These are phyloP conservation scores for Montipora cactus DNA, from an alignment of 64 coral and sea anemone species.

Conservation along the genomic window DNA sequence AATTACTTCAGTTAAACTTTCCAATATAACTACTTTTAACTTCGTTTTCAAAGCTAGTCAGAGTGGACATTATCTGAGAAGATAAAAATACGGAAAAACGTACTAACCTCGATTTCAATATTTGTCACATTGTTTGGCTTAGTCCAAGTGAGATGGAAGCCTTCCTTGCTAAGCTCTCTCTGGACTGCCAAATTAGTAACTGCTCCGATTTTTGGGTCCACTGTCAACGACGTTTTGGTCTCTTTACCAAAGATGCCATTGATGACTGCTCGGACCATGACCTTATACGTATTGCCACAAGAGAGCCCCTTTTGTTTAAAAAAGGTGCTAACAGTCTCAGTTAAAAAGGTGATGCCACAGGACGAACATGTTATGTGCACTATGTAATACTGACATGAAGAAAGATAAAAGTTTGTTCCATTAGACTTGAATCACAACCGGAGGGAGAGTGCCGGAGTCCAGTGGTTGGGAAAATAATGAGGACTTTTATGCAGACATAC, in stretches of 20 bases:
- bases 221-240: not conserved
- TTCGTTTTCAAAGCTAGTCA: too few species aligned
- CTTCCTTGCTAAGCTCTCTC: not conserved
- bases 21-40: too few species aligned
- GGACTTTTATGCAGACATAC: too few species aligned
- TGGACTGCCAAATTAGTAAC: conserved; percentile 1
- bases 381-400: not conserved
- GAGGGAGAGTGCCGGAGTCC: too few species aligned
- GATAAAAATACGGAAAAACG: not conserved
- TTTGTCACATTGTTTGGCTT: not conserved
- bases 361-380: not conserved
- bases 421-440: too few species aligned
- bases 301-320: not conserved
- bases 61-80: not conserved
- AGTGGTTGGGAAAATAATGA: too few species aligned
- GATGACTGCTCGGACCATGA: not conserved
- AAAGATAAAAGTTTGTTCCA: not conserved
- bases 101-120: not conserved
- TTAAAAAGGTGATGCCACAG: not conserved
- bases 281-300: not conserved
- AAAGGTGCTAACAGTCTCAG: too few species aligned
- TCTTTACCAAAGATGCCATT: not conserved
- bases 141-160: not conserved
- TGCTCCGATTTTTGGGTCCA: not conserved
- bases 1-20: too few species aligned